Evolutionary conservation across 92 coral and sea anemone genomes (phyloP).

Genomic region (Epizoanthus rinbou): DNA sequence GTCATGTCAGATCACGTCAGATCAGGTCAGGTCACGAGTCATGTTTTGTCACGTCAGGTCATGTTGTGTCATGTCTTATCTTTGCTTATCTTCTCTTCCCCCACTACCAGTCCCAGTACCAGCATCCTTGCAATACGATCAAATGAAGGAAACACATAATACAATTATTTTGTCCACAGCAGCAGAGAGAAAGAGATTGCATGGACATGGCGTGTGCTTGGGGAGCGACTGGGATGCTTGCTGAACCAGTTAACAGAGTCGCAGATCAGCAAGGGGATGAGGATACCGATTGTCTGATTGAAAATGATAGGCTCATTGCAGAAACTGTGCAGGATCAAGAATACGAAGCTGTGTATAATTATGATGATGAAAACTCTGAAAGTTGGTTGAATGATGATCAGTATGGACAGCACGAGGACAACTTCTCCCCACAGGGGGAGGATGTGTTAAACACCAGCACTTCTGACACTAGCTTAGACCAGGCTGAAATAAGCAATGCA

Average conservation of each 20-base stretch:
- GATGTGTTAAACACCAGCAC: neutral
- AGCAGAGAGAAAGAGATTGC: neutral
- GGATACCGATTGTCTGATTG: neutral
- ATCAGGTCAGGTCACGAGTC: too few species aligned
- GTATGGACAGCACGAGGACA: neutral
- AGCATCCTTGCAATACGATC: too few species aligned
- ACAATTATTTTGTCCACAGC: neutral
- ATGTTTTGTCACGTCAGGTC: too few species aligned
- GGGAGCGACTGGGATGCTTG: neutral
- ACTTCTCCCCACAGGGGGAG: neutral
- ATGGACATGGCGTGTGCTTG: neutral
- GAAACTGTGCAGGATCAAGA: slow-evolving; percentile 31
- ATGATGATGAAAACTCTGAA: neutral
- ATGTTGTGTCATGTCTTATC: too few species aligned
- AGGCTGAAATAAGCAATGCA: neutral
- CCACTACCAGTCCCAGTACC: too few species aligned
- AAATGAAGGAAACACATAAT: neutral
- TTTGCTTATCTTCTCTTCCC: too few species aligned
- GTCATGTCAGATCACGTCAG: too few species aligned
- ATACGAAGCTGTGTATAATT: neutral
- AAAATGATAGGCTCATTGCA: slow-evolving; percentile 21
- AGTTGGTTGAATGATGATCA: neutral
- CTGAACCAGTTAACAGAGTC: neutral
- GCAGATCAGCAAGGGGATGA: slow-evolving; percentile 19
- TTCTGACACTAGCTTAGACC: neutral